Base-by-base conservation (phyloP, 2,113 vertebrate species). In the Taxidea taxus region DNA sequence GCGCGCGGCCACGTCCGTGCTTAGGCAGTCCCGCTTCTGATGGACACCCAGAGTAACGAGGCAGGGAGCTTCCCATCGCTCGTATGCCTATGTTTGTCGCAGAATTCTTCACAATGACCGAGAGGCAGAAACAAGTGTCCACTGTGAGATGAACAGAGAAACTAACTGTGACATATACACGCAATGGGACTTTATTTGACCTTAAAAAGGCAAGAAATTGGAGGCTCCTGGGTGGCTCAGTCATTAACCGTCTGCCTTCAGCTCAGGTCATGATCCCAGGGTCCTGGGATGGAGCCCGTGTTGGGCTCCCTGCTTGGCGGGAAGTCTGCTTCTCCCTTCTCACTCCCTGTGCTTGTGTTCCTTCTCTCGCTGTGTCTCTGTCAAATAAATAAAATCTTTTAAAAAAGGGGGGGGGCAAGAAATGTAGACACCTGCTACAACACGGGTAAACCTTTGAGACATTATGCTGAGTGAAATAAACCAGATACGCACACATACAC, bases 1-100 rank as follows among this genome's bases (percentile, higher is more conserved):
- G 15, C 54, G 47, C 10, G 0, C 39, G 4, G 12, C n/a, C 3
- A 25, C 7, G 29, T 51, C 39, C n/a, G 0, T 62, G 7, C 16
- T 58, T 12, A 74, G 68, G 23, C 15, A 39, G 23, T 4, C 54
- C 10, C 39, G 34, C 27, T 58, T 56, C 54, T 13, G 31, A 8
- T 21, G 34, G 8, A 70, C 58, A 27, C 29, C 44, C 80, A 25
- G 64, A n/a, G 47, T 34, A 37, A 68, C 47, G 47, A 56, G 64
- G 4, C 58, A 56, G 15, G 31, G 3, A 77, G 6, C 14, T 47
- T 15, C 3, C 2, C 27, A 10, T 21, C 25, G 15, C 44, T n/a
- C 11, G 0, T 31, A 15, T 12, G 60, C 4, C 21, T 27, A 4
- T 16, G 37, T 78, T 64, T 39, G 29, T 9, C 16, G 92, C 21